Conservation (phyloP, 2,797 vertebrate species). For the Bufotes viridis region DNA sequence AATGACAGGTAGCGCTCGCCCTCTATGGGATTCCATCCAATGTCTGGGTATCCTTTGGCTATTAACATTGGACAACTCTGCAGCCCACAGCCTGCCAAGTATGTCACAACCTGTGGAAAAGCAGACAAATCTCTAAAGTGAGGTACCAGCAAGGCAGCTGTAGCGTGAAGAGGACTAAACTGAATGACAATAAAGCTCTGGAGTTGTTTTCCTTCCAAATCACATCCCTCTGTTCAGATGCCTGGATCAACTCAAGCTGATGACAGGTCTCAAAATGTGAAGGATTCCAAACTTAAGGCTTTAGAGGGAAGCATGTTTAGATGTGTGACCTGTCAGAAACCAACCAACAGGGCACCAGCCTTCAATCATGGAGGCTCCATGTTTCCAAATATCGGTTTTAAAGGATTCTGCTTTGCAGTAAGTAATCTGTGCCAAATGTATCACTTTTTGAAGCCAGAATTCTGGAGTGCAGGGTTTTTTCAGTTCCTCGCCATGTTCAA, state of each 20-base stretch:
- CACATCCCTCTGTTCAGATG: not conserved
- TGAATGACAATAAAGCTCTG: constrained; percentile 24
- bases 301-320: constrained; percentile 3
- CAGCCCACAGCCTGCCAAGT: constrained; percentile 94
- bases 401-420: too few relatives aligned
- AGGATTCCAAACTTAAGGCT: constrained; percentile 14
- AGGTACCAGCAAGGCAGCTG: not conserved
- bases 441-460: too few relatives aligned
- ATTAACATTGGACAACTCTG: constrained; percentile 95
- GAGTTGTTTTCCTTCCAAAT: not conserved
- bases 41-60: constrained; percentile 93
- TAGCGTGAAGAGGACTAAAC: not conserved
- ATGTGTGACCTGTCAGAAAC: constrained; percentile 5
- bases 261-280: constrained; percentile 26
- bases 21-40: constrained; percentile 99
- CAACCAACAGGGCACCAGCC: not conserved
- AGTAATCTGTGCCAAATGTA: too few relatives aligned
- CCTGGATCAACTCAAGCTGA: not conserved
- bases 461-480: too few relatives aligned
- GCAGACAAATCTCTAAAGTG: constrained; percentile 9
- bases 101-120: constrained; percentile 88
- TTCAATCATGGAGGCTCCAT: not conserved
- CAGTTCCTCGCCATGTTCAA: not conserved
- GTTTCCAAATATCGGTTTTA: constrained; percentile 10
- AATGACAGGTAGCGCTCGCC: constrained; percentile 97